These are phyloP conservation scores for Aphaenogaster rudis DNA, from an alignment of 1,140 invertebrate genomes.

Conservation along the genomic window DNA sequence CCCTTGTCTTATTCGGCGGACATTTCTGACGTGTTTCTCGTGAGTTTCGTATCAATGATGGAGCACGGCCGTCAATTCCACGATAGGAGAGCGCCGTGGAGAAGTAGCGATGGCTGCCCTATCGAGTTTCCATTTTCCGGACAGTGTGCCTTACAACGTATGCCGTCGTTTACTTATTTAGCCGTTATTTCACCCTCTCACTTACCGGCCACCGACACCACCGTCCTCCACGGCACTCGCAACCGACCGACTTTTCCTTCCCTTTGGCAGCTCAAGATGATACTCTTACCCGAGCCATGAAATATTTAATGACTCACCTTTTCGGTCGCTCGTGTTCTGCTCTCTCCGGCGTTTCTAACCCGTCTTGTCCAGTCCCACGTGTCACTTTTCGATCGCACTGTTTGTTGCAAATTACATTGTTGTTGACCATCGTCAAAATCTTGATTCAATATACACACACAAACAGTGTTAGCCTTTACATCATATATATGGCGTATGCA, in stretches of 20 bases:
- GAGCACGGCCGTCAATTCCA: constrained; percentile 67
- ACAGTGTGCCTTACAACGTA: constrained; percentile 48
- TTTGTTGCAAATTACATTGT: constrained; percentile 12
- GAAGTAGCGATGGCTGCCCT: constrained; percentile 33
- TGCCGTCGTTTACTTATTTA: constrained; percentile 75
- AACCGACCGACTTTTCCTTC: constrained; percentile 50
- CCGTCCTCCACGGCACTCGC: background rate
- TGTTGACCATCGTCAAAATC: background rate
- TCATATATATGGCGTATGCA: background rate
- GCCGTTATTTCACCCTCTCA: constrained; percentile 66
- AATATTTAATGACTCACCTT: constrained; percentile 66
- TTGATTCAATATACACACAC: background rate
- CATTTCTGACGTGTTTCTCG: constrained; percentile 64
- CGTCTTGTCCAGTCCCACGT: background rate
- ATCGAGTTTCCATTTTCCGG: constrained; percentile 61
- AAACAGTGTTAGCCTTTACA: background rate
- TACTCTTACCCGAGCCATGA: constrained; percentile 58
- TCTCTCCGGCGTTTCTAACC: background rate
- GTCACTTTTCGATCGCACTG: background rate
- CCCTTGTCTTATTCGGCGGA: constrained; percentile 67
- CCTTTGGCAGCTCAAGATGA: constrained; percentile 71
- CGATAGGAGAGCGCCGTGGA: constrained; percentile 12
- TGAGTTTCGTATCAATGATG: constrained; percentile 69
- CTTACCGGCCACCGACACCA: constrained; percentile 48
- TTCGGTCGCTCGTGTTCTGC: background rate